Conservation (phyloP, 2,888 invertebrate species). For the Pristionchus maxplancki region DNA sequence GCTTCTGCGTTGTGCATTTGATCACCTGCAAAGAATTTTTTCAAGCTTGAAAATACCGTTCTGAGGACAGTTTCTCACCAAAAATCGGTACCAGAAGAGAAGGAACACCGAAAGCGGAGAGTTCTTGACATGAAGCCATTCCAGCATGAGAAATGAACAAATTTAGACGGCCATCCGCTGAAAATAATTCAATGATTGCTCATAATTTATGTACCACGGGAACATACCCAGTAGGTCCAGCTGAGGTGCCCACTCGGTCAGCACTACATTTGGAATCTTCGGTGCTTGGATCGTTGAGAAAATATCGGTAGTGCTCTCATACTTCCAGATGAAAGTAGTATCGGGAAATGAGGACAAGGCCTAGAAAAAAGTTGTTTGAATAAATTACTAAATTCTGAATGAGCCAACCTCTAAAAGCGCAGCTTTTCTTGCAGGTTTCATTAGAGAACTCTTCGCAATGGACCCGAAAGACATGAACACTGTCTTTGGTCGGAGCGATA, state of each 20-base stretch:
- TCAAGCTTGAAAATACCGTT: not conserved
- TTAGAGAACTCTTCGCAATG: not conserved
- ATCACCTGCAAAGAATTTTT: not conserved
- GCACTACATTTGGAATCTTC: not conserved
- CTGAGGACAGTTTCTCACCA: not conserved
- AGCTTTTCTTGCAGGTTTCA: not conserved
- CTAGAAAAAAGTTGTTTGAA: not conserved
- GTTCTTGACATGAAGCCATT: constrained; percentile 44
- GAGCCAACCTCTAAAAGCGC: constrained; percentile 9
- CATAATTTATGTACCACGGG: not conserved
- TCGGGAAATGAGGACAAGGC: not conserved
- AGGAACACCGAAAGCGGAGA: constrained; percentile 11
- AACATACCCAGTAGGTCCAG: not conserved
- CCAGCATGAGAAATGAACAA: constrained; percentile 45
- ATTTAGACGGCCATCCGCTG: constrained; percentile 8
- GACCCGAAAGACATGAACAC: constrained; percentile 40
- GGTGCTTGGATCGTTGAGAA: not conserved
- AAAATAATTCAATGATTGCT: not conserved
- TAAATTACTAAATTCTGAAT: not conserved
- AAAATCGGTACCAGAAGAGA: not conserved
- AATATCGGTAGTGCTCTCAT: not conserved
- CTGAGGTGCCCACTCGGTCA: constrained; percentile 19
- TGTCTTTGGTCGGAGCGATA: not conserved
- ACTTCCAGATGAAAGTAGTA: constrained; percentile 48
- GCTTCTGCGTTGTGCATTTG: not conserved